These are phyloP conservation scores for Volucella bombylans DNA, from an alignment of 2,888 invertebrate genomes.

Conservation along the genomic window DNA sequence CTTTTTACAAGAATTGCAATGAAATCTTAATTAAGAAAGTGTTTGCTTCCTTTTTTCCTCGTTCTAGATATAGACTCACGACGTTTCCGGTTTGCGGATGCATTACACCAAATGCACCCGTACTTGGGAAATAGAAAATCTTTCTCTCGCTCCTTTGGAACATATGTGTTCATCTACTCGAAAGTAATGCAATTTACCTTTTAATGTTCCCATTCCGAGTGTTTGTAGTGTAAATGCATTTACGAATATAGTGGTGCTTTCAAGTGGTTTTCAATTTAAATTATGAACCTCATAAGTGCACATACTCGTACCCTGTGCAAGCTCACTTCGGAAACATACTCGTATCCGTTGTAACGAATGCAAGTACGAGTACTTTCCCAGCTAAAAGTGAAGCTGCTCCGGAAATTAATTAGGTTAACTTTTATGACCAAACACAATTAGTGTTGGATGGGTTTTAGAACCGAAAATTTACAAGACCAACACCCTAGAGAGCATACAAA, in stretches of 20 bases:
- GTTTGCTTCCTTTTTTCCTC: conserved; percentile 2
- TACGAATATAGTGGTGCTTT: background rate
- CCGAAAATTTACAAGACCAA: background rate
- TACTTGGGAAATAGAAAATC: too few species aligned
- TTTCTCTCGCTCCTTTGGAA: too few species aligned
- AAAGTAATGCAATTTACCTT: conserved; percentile 19
- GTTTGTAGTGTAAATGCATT: conserved; percentile 3
- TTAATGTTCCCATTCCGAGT: background rate
- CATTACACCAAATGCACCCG: too few species aligned
- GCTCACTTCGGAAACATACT: too few species aligned
- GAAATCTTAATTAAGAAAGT: conserved; percentile 12
- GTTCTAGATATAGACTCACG: background rate
- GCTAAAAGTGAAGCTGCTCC: background rate
- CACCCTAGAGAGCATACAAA: conserved; percentile 4
- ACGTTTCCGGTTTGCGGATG: too few species aligned
- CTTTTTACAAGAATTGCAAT: conserved; percentile 3
- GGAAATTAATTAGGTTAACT: conserved; percentile 42
- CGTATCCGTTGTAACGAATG: background rate
- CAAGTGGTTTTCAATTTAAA: conserved; percentile 1
- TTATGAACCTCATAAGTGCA: too few species aligned
- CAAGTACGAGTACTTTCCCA: conserved; percentile 12
- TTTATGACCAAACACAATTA: conserved; percentile 61
- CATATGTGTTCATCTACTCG: too few species aligned
- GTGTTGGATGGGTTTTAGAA: conserved; percentile 20
- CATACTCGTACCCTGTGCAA: too few species aligned